A percentile compares a stretch with the other conserved stretches of the same genome.
These are phyloP conservation scores for Ahaetulla prasina DNA, from an alignment of 2,113 vertebrate species.

Conservation along the genomic window DNA sequence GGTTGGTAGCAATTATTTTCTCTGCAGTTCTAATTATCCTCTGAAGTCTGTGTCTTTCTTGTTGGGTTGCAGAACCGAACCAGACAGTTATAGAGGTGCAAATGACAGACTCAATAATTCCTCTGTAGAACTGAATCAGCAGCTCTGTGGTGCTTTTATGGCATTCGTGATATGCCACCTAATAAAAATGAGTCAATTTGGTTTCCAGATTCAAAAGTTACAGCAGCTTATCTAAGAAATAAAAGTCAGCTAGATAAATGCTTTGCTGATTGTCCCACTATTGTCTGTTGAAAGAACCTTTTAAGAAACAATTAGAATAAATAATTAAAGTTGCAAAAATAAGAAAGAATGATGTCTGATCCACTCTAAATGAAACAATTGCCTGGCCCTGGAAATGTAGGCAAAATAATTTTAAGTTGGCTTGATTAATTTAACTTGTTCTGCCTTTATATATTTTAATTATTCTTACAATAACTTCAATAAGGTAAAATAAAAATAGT, in stretches of 20 bases:
- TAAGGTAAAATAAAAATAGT: neutral
- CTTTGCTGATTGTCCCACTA: neutral
- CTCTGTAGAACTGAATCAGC: no score
- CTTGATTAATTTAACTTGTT: neutral
- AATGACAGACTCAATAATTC: no score
- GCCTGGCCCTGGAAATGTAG: neutral
- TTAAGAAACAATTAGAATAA: neutral
- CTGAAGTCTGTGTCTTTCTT: no score
- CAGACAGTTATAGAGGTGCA: no score
- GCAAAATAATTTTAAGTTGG: neutral
- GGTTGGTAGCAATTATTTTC: no score
- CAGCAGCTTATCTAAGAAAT: neutral
- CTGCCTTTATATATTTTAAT: neutral
- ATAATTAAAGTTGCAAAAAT: neutral
- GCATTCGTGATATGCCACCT: neutral
- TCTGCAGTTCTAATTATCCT: no score
- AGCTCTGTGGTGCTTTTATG: neutral
- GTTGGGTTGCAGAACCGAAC: no score
- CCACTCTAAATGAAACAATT: neutral
- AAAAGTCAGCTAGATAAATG: neutral
- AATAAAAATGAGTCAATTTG: neutral
- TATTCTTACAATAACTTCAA: neutral
- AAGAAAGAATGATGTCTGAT: neutral
- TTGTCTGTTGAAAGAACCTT: neutral
- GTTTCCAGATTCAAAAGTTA: neutral